Evolutionary conservation across 2,113 vertebrate species (phyloP).

Genomic region (Misgurnus anguillicaudatus): DNA sequence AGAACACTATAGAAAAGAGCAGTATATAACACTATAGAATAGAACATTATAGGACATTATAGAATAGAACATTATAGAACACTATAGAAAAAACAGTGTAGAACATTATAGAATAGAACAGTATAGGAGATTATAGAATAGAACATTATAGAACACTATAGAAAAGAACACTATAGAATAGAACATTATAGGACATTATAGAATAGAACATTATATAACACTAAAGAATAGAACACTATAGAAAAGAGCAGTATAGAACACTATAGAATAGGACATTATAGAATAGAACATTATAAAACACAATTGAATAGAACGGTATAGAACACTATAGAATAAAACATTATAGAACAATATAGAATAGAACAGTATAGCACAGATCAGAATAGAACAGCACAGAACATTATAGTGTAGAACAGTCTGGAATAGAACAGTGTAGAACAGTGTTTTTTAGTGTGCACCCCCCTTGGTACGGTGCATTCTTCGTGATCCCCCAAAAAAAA

Average conservation of each 20-base stretch:
- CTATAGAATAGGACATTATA: background rate
- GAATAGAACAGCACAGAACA: no score
- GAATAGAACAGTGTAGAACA: no score
- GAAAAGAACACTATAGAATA: background rate
- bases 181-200: no score
- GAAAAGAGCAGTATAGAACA: background rate
- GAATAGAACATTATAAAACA: background rate
- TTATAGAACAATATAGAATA: no score
- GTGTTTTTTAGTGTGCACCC: no score
- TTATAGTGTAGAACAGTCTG: background rate
- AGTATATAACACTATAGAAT: background rate
- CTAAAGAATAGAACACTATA: no score
- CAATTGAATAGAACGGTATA: background rate
- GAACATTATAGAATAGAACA: background rate
- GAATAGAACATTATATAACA: background rate
- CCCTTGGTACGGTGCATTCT: no score
- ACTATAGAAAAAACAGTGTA: background rate
- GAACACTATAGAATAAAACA: no score
- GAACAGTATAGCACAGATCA: background rate
- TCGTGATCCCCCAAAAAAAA: no score
- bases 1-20: background rate
- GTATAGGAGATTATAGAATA: background rate
- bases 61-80: background rate
- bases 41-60: background rate
- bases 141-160: background rate